Percentiles rank a stretch among this genome's conserved stretches.
Evolutionary conservation across 1,140 invertebrate genomes (phyloP).

Genomic region (Mactra quadrangularis): DNA sequence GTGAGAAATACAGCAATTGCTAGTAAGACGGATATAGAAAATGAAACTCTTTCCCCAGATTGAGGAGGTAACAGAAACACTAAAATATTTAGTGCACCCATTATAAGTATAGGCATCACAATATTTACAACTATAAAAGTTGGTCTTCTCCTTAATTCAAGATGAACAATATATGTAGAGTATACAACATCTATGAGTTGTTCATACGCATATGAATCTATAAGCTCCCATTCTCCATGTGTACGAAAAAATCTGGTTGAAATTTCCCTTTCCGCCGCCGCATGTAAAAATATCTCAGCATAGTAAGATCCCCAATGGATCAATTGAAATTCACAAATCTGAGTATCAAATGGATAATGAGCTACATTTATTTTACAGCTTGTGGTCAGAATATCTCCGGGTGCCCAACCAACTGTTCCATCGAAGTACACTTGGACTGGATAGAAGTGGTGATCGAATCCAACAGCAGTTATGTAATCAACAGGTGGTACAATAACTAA

Average conservation of each 20-base stretch:
- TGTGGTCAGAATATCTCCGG: slow-evolving; percentile 75
- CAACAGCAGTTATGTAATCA: slow-evolving; percentile 27
- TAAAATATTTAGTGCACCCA: no score
- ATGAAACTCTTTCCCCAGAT: no score
- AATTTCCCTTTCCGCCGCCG: slow-evolving; percentile 73
- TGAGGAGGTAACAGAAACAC: no score
- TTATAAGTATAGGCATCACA: no score
- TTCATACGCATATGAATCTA: neutral
- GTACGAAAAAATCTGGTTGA: slow-evolving; percentile 85
- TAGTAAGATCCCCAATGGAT: neutral
- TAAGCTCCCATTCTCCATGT: slow-evolving; percentile 85
- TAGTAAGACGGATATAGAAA: no score
- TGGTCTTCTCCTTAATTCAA: no score
- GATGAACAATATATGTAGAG: no score
- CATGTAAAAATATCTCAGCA: slow-evolving; percentile 1
- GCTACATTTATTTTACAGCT: slow-evolving; percentile 94
- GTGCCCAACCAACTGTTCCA: slow-evolving; percentile 38
- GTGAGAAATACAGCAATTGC: no score
- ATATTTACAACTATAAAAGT: no score
- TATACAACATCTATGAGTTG: slow-evolving; percentile 1
- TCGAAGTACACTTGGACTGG: slow-evolving; percentile 1
- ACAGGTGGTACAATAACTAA: slow-evolving; percentile 30
- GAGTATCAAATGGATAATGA: slow-evolving; percentile 90
- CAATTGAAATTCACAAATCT: slow-evolving; percentile 86
- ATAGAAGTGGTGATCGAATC: slow-evolving; percentile 30